Percentiles rank a stretch among this genome's conserved stretches.
phyloP scores from a whole-genome alignment of 2,888 invertebrate species.

The Mayetiola destructor region DNA sequence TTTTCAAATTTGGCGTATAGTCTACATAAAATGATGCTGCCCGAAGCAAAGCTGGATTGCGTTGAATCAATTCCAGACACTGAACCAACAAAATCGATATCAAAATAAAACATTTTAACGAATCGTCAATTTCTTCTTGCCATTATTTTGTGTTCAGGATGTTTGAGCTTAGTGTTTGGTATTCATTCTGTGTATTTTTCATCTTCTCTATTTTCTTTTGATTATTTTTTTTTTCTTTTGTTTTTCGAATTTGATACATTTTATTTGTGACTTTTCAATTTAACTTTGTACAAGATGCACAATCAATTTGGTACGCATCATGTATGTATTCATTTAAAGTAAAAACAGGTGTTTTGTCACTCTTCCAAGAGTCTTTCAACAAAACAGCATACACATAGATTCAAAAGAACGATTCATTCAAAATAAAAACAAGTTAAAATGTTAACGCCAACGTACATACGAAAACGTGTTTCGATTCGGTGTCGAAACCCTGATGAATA shows the following conservation, averaged over 20 bases:
- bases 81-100: conserved; percentile 1
- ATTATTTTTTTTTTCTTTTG: neutral
- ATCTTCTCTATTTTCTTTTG: conserved; percentile 13
- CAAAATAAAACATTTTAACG: conserved; percentile 8
- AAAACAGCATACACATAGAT: neutral
- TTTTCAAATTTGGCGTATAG: too few relatives aligned
- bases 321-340: neutral
- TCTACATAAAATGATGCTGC: too few relatives aligned
- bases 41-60: too few relatives aligned
- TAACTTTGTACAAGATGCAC: conserved; percentile 10
- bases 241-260: too few relatives aligned
- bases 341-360: neutral
- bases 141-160: too few relatives aligned
- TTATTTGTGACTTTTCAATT: conserved; percentile 3
- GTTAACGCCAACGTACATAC: too few relatives aligned
- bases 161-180: too few relatives aligned
- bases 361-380: too few relatives aligned
- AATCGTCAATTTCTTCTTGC: neutral
- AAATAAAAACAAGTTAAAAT: neutral
- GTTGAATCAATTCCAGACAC: too few relatives aligned
- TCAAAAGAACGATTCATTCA: neutral
- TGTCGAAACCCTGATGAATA: too few relatives aligned
- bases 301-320: neutral
- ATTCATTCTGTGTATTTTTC: too few relatives aligned
- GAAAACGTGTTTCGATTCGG: too few relatives aligned